Conservation (phyloP, 2,888 invertebrate species). For the Cataglyphis rosenhaueri region DNA sequence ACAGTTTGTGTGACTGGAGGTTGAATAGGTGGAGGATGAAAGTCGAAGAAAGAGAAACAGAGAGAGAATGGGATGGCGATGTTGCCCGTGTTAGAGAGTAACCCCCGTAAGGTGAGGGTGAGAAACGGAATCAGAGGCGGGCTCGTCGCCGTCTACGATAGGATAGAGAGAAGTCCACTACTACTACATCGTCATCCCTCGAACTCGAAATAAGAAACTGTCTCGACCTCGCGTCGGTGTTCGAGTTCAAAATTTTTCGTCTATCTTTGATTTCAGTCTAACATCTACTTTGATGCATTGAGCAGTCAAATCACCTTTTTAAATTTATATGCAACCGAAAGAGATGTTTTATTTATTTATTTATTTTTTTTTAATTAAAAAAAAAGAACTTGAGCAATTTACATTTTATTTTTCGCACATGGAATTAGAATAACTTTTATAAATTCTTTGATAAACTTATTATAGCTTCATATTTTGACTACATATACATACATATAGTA, state of each 20-base stretch:
- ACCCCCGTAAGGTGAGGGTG: constrained; percentile 70
- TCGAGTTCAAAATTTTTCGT: neutral
- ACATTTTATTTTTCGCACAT: neutral
- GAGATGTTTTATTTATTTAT: neutral
- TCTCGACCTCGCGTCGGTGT: constrained; percentile 57
- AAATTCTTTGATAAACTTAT: neutral
- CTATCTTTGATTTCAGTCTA: neutral
- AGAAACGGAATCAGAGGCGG: constrained; percentile 71
- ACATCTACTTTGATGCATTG: neutral
- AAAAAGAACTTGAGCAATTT: neutral
- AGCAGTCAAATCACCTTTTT: neutral
- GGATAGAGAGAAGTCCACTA: constrained; percentile 51
- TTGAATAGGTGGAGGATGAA: constrained; percentile 67
- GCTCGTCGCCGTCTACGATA: constrained; percentile 58
- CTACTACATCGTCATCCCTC: constrained; percentile 50
- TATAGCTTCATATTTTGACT: neutral
- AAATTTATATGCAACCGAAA: neutral
- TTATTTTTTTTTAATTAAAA: neutral
- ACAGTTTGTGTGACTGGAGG: constrained; percentile 69
- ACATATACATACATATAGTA: neutral
- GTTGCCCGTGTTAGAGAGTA: constrained; percentile 43
- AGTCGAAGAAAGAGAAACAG: constrained; percentile 66
- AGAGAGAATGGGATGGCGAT: constrained; percentile 25
- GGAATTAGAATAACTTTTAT: neutral
- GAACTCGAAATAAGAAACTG: constrained; percentile 60